Evolutionary conservation across 2,888 invertebrate genomes (phyloP).

Genomic region (Metallyticus violacea): DNA sequence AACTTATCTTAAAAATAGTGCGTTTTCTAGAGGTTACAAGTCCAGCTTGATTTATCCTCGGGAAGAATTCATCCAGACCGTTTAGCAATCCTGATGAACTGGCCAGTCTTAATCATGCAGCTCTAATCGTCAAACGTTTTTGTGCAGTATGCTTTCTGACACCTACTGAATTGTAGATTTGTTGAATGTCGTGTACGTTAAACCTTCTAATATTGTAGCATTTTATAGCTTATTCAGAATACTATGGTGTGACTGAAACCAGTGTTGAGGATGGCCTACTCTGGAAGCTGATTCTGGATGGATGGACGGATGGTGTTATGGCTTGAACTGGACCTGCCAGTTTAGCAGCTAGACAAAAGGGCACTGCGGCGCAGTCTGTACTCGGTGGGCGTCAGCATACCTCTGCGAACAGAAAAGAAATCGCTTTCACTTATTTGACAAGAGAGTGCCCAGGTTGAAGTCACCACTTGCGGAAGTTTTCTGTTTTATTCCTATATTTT

Average conservation of each 20-base stretch:
- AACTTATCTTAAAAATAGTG: background rate
- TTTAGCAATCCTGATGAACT: background rate
- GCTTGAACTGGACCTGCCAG: background rate
- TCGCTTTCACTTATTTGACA: no score
- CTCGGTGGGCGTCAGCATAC: slow-evolving; percentile 70
- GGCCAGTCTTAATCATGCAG: background rate
- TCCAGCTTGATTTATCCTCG: background rate
- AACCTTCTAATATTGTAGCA: background rate
- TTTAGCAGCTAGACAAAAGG: background rate
- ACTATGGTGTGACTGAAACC: background rate
- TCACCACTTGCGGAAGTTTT: no score
- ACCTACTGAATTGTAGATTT: background rate
- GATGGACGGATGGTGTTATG: no score
- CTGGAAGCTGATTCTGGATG: background rate
- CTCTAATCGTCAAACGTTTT: background rate
- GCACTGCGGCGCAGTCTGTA: slow-evolving; percentile 53
- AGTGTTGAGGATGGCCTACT: background rate
- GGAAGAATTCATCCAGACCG: background rate
- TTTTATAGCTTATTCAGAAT: background rate
- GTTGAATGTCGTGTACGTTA: background rate
- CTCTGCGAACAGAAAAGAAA: slow-evolving; percentile 47
- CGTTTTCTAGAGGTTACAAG: background rate
- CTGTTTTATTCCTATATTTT: no score
- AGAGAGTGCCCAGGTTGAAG: no score
- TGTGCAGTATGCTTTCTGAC: no score